A percentile compares a stretch with the other conserved stretches of the same genome.
Evolutionary conservation across 2,113 vertebrate genomes (phyloP).

Genomic region (zebrafish (Danio rerio)): DNA sequence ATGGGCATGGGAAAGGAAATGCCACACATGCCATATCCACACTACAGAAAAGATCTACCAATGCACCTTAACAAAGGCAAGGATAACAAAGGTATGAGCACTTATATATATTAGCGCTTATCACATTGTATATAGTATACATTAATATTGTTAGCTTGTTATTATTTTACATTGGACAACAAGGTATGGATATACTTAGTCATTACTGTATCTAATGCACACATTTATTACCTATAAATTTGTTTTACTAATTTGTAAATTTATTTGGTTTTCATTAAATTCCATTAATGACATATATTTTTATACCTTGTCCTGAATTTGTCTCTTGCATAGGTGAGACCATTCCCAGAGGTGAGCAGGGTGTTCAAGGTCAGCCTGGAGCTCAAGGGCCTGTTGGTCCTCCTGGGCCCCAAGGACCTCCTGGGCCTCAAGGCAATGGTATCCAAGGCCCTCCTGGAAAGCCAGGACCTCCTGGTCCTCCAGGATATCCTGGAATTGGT

Average conservation of each 20-base stretch:
- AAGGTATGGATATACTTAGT: neutral
- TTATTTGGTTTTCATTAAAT: neutral
- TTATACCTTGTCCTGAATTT: neutral
- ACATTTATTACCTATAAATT: neutral
- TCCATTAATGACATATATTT: neutral
- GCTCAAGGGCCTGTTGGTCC: slow-evolving; percentile 78
- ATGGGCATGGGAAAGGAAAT: slow-evolving; percentile 88
- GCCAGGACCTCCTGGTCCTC: slow-evolving; percentile 79
- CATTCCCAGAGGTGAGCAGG: slow-evolving; percentile 85
- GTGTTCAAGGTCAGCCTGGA: slow-evolving; percentile 85
- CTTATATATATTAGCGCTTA: neutral
- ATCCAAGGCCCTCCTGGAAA: slow-evolving; percentile 86
- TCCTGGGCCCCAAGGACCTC: slow-evolving; percentile 84
- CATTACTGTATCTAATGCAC: neutral
- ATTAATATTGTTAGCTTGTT: slow-evolving; percentile 23
- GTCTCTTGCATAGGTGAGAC: slow-evolving; percentile 76
- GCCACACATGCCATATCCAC: slow-evolving; percentile 88
- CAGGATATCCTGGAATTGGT: slow-evolving; percentile 86
- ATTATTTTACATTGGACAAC: neutral
- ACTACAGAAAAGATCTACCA: slow-evolving; percentile 91
- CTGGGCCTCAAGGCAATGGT: slow-evolving; percentile 84
- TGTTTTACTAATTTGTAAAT: neutral
- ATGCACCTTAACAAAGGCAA: slow-evolving; percentile 88
- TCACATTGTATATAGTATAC: neutral
- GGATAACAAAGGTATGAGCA: slow-evolving; percentile 86